Evolutionary conservation across 2,888 invertebrate genomes (phyloP).

Genomic region (Apamea sordens): DNA sequence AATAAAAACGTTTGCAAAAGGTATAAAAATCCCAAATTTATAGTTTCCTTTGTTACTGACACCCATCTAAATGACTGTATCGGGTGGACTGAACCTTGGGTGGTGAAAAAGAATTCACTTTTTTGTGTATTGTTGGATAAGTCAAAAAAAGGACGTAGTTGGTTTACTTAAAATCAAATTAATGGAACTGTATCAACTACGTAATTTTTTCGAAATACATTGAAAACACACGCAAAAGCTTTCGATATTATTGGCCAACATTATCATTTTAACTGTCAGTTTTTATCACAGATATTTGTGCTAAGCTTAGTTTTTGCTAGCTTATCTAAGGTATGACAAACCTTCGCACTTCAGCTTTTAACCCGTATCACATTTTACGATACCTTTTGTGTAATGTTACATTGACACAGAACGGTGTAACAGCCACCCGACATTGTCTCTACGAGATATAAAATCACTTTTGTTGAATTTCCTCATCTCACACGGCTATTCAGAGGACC

Average conservation of each 20-base stretch:
- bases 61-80: too few relatives aligned
- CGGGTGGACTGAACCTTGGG: too few relatives aligned
- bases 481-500: slow-evolving; percentile 69
- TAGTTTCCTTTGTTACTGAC: too few relatives aligned
- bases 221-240: background rate
- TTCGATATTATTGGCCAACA: background rate
- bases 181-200: background rate
- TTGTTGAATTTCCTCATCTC: slow-evolving; percentile 75
- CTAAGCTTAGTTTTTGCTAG: background rate
- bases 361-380: background rate
- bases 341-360: background rate
- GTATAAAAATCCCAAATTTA: too few relatives aligned
- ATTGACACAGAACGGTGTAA: slow-evolving; percentile 65
- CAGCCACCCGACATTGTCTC: slow-evolving; percentile 59
- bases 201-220: background rate
- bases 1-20: too few relatives aligned
- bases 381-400: background rate
- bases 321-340: background rate
- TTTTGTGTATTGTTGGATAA: background rate
- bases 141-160: background rate
- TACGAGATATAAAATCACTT: slow-evolving; percentile 77
- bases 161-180: too few relatives aligned
- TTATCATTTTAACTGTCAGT: background rate
- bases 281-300: background rate
- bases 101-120: too few relatives aligned